Evolutionary conservation across 2,797 vertebrate genomes (phyloP).

Genomic region (Arvicola amphibius): DNA sequence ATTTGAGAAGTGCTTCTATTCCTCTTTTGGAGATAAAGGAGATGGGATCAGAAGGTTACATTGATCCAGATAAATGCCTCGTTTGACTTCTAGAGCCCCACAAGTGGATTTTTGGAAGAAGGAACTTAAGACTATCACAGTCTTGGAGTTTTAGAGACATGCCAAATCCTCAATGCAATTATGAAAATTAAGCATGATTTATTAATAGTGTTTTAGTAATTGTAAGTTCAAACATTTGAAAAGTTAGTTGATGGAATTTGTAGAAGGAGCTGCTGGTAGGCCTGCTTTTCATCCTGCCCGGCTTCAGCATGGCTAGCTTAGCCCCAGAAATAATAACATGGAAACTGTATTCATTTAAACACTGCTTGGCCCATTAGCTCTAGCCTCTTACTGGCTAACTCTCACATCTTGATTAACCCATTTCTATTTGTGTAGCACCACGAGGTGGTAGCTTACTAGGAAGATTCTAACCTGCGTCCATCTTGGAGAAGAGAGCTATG

Average conservation of each 20-base stretch:
- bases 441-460: too few relatives aligned
- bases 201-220: constrained; percentile 42
- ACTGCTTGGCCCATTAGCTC: too few relatives aligned
- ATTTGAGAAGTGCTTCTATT: not conserved
- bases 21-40: constrained; percentile 34
- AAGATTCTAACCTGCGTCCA: too few relatives aligned
- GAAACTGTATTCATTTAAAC: too few relatives aligned
- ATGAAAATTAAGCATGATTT: constrained; percentile 44
- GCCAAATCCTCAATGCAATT: constrained; percentile 1
- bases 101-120: not conserved
- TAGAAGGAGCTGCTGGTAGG: too few relatives aligned
- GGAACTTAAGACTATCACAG: not conserved
- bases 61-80: not conserved
- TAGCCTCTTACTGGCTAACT: too few relatives aligned
- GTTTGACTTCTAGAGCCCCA: constrained; percentile 1
- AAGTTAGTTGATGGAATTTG: not conserved
- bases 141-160: not conserved
- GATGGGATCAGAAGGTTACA: not conserved
- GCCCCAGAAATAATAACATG: too few relatives aligned
- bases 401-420: too few relatives aligned
- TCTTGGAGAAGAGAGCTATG: too few relatives aligned
- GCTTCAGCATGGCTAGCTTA: too few relatives aligned
- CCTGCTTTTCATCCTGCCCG: too few relatives aligned
- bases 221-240: constrained; percentile 55
- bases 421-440: too few relatives aligned